These are phyloP conservation scores for Lonchura striata DNA, from an alignment of 2,113 vertebrate species.

Conservation along the genomic window DNA sequence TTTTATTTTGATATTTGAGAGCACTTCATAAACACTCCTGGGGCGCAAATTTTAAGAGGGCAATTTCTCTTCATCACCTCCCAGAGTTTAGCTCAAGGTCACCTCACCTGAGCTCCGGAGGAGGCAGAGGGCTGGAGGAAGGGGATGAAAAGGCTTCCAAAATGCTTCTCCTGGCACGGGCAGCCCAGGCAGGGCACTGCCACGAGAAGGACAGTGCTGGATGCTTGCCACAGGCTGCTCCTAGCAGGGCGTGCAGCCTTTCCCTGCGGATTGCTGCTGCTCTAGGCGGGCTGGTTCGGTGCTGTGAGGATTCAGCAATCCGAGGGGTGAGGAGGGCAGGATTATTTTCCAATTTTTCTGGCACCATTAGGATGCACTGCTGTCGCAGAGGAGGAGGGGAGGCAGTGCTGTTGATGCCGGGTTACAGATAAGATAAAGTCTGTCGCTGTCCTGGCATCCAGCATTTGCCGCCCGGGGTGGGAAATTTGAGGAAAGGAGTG, in stretches of 20 bases:
- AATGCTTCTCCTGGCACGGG: conserved; percentile 59
- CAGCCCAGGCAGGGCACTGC: conserved; percentile 54
- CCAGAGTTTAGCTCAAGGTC: conserved; percentile 72
- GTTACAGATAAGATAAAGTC: conserved; percentile 75
- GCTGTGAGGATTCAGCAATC: conserved; percentile 59
- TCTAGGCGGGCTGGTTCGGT: conserved; percentile 18
- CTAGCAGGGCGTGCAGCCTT: conserved; percentile 21
- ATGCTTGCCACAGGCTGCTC: conserved; percentile 53
- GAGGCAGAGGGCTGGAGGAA: conserved; percentile 65
- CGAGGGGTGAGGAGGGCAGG: conserved; percentile 54
- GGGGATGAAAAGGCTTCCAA: conserved; percentile 76
- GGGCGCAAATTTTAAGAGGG: not conserved
- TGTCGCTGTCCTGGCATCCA: conserved; percentile 75
- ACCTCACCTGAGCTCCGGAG: conserved; percentile 64
- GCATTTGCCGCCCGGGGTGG: conserved; percentile 70
- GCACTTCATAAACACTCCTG: conserved; percentile 31
- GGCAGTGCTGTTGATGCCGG: conserved; percentile 72
- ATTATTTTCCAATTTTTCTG: conserved; percentile 71
- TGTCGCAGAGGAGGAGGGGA: conserved; percentile 57
- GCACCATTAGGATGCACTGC: conserved; percentile 61
- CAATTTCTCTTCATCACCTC: conserved; percentile 57
- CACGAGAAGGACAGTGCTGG: conserved; percentile 63
- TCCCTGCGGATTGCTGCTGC: conserved; percentile 42
- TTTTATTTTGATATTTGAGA: not conserved
- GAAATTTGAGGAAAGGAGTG: conserved; percentile 85